Evolutionary conservation across 2,888 invertebrate species (phyloP).

Genomic region (Chalcosyrphus nemorum): DNA sequence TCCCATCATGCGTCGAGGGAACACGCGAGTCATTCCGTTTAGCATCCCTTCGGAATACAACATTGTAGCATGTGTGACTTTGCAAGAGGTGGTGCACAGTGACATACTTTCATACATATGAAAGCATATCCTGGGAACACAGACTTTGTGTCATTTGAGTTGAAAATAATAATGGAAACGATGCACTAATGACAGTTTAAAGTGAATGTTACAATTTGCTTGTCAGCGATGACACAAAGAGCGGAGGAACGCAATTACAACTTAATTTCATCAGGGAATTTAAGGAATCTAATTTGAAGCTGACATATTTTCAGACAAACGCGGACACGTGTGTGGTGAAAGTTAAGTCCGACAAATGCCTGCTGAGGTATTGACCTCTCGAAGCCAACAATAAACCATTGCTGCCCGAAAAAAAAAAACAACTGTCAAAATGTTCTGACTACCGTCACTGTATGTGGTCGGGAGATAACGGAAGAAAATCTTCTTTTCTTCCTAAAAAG

Average conservation of each 20-base stretch:
- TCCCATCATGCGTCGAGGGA: slow-evolving; percentile 18
- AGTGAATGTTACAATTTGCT: slow-evolving; percentile 59
- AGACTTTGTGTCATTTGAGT: slow-evolving; percentile 60
- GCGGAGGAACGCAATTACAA: slow-evolving; percentile 47
- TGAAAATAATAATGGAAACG: slow-evolving; percentile 50
- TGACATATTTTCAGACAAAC: slow-evolving; percentile 45
- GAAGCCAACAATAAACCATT: slow-evolving; percentile 55
- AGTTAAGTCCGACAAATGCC: slow-evolving; percentile 68
- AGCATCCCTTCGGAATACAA: slow-evolving; percentile 2
- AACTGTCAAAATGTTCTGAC: slow-evolving; percentile 40
- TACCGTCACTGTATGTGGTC: slow-evolving; percentile 48
- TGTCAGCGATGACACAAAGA: slow-evolving; percentile 21
- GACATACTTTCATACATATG: neutral
- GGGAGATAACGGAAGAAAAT: slow-evolving; percentile 62
- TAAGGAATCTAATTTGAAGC: slow-evolving; percentile 14
- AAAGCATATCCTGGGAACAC: slow-evolving; percentile 9
- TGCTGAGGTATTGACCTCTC: slow-evolving; percentile 58
- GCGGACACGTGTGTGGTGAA: slow-evolving; percentile 35
- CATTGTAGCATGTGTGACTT: slow-evolving; percentile 48
- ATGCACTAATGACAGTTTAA: slow-evolving; percentile 71
- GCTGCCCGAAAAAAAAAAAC: slow-evolving; percentile 12
- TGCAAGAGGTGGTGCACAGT: slow-evolving; percentile 53
- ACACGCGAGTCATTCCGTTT: neutral
- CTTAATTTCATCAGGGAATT: slow-evolving; percentile 39
- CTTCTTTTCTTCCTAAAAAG: slow-evolving; percentile 35